These are phyloP conservation scores for Meghimatium bilineatum DNA, from an alignment of 2,888 invertebrate genomes.

Conservation along the genomic window DNA sequence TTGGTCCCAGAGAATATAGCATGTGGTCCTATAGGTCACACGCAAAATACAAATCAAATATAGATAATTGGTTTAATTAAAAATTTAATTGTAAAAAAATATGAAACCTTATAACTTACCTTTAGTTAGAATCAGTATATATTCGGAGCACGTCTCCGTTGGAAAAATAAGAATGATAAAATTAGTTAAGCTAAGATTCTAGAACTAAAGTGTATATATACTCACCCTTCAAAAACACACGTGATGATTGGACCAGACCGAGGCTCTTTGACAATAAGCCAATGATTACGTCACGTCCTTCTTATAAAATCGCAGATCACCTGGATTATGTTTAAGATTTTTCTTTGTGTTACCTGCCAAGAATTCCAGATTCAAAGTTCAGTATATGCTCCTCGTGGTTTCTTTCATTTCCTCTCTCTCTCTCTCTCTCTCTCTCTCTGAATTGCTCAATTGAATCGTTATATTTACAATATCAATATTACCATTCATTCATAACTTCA, in stretches of 20 bases:
- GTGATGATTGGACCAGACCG: constrained; percentile 41
- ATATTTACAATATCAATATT: too few relatives aligned
- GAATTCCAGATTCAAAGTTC: background rate
- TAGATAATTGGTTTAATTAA: too few relatives aligned
- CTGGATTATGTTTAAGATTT: background rate
- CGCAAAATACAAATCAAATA: too few relatives aligned
- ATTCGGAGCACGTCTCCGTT: constrained; percentile 35
- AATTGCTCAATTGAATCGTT: too few relatives aligned
- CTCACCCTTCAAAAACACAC: constrained; percentile 27
- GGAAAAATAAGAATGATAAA: constrained; percentile 23
- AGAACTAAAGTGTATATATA: constrained; percentile 48
- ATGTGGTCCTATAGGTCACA: too few relatives aligned
- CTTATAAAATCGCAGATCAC: constrained; percentile 38
- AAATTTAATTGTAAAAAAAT: too few relatives aligned
- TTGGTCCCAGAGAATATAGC: background rate
- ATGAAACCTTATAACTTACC: constrained; percentile 25
- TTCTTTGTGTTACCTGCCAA: constrained; percentile 36
- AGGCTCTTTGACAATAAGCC: constrained; percentile 50
- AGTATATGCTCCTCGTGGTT: background rate
- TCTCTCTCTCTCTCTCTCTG: too few relatives aligned
- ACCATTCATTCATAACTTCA: too few relatives aligned
- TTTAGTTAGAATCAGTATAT: constrained; percentile 2
- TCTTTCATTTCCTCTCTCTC: background rate
- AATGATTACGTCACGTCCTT: constrained; percentile 47
- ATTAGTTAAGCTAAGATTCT: constrained; percentile 25